A percentile compares a stretch with the other conserved stretches of the same genome.
Conservation (phyloP, 2,797 vertebrate species). For the Spinibarbus caldwelli region DNA sequence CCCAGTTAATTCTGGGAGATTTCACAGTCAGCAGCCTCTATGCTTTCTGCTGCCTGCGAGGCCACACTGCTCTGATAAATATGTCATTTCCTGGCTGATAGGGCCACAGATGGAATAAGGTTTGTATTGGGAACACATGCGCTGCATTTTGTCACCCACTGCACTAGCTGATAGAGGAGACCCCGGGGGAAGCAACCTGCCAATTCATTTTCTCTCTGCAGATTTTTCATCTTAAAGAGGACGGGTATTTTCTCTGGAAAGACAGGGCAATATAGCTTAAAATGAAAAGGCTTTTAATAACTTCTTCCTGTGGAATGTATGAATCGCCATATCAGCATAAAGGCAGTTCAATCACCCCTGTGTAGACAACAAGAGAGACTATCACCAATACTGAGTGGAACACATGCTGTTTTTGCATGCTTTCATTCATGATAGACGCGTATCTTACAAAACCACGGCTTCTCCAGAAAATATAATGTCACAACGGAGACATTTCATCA, state of each 20-base stretch:
- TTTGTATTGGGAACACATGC: conserved; percentile 90
- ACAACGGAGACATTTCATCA: conserved; percentile 24
- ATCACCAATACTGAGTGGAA: conserved; percentile 4
- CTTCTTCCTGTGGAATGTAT: conserved; percentile 38
- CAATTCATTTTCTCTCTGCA: conserved; percentile 88
- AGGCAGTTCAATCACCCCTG: conserved; percentile 70
- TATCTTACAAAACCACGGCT: conserved; percentile 23
- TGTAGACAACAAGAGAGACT: conserved; percentile 62
- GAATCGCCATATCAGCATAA: conserved; percentile 65
- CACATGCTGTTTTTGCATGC: conserved; percentile 16
- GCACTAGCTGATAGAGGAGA: conserved; percentile 82
- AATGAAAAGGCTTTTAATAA: conserved; percentile 62
- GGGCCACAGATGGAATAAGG: conserved; percentile 90
- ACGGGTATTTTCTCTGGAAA: conserved; percentile 84
- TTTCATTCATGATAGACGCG: background rate
- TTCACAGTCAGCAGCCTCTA: conserved; percentile 61
- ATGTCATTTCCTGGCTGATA: conserved; percentile 89
- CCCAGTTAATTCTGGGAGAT: conserved; percentile 82
- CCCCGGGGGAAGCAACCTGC: conserved; percentile 82
- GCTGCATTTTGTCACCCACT: conserved; percentile 87
- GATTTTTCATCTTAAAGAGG: conserved; percentile 83
- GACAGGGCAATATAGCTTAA: conserved; percentile 79
- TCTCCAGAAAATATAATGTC: conserved; percentile 37
- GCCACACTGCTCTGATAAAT: conserved; percentile 88
- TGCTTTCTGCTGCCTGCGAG: conserved; percentile 72